Base-by-base conservation (phyloP, 2,888 invertebrate genomes). In the Drosophila macrothrix region DNA sequence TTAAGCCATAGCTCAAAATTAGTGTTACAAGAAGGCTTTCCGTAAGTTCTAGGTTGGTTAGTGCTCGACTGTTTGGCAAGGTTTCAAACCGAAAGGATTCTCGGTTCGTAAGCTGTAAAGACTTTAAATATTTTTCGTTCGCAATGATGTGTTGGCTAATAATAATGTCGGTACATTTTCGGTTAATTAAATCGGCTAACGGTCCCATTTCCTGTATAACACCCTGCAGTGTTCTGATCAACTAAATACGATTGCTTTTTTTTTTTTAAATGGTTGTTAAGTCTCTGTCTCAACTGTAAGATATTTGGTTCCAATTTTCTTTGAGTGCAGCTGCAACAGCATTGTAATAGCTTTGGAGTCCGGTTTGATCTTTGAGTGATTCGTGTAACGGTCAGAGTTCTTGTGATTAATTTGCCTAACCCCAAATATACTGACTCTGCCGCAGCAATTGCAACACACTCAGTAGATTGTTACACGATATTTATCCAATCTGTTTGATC, bases 401-500 rank as follows among this genome's bases (percentile, higher is more conserved):
- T 12, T 54, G 9, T 54, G 35, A 54, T 35, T 54, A 16, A 35
- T 55, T 55, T 37, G 54, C 25, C 4, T 12, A 37, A 58, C 4
- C 56, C 31, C 29, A 58, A 41, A n/a, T 22, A 29, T 12, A 37
- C 6, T 3, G 61, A 29, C 64, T n/a, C 31, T 49, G 29, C 49
- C 58, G 37, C 35, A 49, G 31, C 33, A 61, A 39, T 61, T 61
- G 61, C 35, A 29, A 31, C 37, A 29, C 4, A 31, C n/a, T n/a
- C 19, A 37, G 22, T 22, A 46, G 29, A 58, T 29, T 16, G 50
- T 29, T 50, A 29, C 39, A 7, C 39, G n/a, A 56, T 56, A 19
- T 29, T 39, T n/a, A 29, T 37, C 25, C 19, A 35, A 37, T 37
- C 35, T 5, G 5, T 12, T 22, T 29, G 19, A 58, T 58, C 39